Base-by-base conservation (phyloP, 2,888 invertebrate genomes). In the Xestia sexstrigata region DNA sequence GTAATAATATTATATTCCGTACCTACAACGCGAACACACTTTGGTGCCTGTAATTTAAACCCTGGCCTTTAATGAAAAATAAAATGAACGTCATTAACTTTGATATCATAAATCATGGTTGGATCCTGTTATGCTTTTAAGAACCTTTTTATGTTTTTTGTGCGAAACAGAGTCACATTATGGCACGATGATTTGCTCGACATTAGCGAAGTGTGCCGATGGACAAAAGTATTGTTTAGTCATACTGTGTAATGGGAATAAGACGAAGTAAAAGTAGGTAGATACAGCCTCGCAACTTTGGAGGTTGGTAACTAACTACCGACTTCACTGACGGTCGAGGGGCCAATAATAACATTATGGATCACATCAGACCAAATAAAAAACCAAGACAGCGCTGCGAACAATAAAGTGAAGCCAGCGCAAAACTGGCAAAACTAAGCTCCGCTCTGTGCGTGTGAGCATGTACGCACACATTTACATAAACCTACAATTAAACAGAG, bases 101-200 rank as follows among this genome's bases (percentile, higher is more conserved):
- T 75, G 71, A 79, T 79, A 75, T 77, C 79, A 80, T 88, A 83
- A 88, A 90, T 88, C 83, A 87, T 84, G 58, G 55, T 42, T 42
- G 65, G 65, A 74, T 84, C 74, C 81, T 77, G 85, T 84, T 87
- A 83, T 79, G 82, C 81, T 86, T 87, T 80, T 82, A 88, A 75
- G 76, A 74, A 70, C 35, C 71, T 84, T 84, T 84, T 76, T 73
- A 17, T 63, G 20, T 70, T 74, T 74, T 78, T 87, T 83, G 62
- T 71, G 49, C 70, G 65, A 79, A 71, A 58, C 65, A 35, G 49
- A 81, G 75, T 82, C 76, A 78, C 74, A 79, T 82, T 76, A 79
- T 71, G 13, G 70, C 60, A 23, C 66, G 73, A 82, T 82, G 77
- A 81, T 85, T 84, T 74, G 74, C 58, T 42, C 45, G 65, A 72